Percentiles rank a stretch among this genome's conserved stretches.
phyloP scores from a whole-genome alignment of 2,113 vertebrate species.

The Microcebus ravelobensis region DNA sequence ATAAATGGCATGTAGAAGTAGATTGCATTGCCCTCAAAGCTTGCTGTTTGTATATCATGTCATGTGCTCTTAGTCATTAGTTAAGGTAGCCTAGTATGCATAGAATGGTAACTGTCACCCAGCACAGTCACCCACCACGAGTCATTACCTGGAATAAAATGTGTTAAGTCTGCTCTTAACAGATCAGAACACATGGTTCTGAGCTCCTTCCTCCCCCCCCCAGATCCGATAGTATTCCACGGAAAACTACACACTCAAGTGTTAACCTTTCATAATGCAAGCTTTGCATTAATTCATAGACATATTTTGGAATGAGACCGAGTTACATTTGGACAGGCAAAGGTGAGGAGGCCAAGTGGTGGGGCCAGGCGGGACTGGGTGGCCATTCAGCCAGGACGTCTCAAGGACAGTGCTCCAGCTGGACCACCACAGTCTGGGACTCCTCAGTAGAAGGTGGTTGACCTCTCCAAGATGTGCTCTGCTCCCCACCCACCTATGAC shows the following conservation, averaged over 20 bases:
- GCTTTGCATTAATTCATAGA: not conserved
- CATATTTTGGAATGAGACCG: not conserved
- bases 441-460: too few species aligned
- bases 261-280: not conserved
- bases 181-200: not conserved
- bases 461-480: not conserved
- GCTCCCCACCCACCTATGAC: not conserved
- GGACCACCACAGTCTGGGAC: too few species aligned
- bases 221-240: not conserved
- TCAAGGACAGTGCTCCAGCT: not conserved
- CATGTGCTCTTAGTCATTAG: not conserved
- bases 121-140: too few species aligned
- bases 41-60: not conserved
- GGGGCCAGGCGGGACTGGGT: not conserved
- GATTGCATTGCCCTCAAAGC: not conserved
- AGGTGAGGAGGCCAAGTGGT: too few species aligned
- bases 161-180: not conserved
- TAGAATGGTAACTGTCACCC: not conserved
- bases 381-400: fast-evolving
- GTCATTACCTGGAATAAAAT: not conserved
- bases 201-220: too few species aligned
- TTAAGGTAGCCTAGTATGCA: not conserved
- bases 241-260: not conserved
- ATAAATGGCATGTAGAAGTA: not conserved
- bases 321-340: not conserved